Percentiles rank a stretch among this genome's conserved stretches.
Conservation (phyloP, 2,113 vertebrate species). For the Labeo catla region DNA sequence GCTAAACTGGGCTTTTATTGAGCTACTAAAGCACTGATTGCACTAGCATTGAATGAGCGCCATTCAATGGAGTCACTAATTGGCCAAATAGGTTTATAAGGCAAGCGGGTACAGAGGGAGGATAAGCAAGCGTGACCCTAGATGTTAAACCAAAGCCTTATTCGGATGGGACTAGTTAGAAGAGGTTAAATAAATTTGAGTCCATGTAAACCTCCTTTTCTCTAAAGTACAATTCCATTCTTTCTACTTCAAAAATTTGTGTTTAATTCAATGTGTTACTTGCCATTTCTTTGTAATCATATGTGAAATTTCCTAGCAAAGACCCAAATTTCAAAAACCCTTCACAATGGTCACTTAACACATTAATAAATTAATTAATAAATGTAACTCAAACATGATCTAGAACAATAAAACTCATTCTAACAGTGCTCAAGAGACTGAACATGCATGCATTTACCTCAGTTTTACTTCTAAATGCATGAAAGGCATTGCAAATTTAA, state of each 20-base stretch:
- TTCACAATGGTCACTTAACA: not conserved
- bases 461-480: slow-evolving; percentile 19
- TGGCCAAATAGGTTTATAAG: slow-evolving; percentile 75
- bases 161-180: not conserved
- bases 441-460: not conserved
- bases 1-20: slow-evolving; percentile 71
- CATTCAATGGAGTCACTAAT: slow-evolving; percentile 78
- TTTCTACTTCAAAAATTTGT: not conserved
- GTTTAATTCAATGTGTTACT: too few species aligned
- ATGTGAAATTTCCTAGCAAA: too few species aligned
- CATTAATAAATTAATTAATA: not conserved
- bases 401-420: not conserved
- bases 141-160: slow-evolving; percentile 12
- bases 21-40: slow-evolving; percentile 74
- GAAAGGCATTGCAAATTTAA: slow-evolving; percentile 3
- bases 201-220: not conserved
- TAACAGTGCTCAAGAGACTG: not conserved
- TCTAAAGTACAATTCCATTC: not conserved
- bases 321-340: too few species aligned
- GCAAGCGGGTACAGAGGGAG: slow-evolving; percentile 50
- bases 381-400: not conserved
- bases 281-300: too few species aligned
- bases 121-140: slow-evolving; percentile 45
- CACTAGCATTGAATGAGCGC: slow-evolving; percentile 68
- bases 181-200: not conserved